A percentile compares a stretch with the other conserved stretches of the same genome.
Conservation (phyloP, 1,140 invertebrate species). For the Theocolax elegans region DNA sequence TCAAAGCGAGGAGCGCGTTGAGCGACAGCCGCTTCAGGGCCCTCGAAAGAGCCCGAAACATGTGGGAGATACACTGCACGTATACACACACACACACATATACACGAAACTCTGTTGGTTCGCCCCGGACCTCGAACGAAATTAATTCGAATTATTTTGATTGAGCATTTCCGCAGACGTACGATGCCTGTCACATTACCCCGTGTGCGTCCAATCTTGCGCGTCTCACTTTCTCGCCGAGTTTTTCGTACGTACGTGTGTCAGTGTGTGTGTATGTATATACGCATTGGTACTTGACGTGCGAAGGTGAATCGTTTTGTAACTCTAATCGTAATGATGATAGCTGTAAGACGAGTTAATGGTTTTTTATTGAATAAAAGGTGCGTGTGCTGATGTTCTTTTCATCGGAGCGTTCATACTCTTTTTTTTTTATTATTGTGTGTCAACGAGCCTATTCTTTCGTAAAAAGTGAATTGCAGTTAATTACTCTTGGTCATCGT, state of each 20-base stretch:
- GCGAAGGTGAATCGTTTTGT: not conserved
- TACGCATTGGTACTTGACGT: not conserved
- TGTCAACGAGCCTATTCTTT: no score
- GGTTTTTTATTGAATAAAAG: not conserved
- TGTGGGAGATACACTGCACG: not conserved
- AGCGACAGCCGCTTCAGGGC: constrained; percentile 31
- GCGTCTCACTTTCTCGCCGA: no score
- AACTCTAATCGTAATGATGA: not conserved
- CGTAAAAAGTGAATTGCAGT: no score
- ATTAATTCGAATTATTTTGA: constrained; percentile 62
- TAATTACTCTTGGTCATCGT: no score
- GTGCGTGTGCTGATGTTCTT: not conserved
- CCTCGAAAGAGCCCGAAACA: constrained; percentile 1
- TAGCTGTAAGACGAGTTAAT: not conserved
- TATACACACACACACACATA: not conserved
- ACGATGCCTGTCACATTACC: constrained; percentile 47
- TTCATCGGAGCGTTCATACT: no score
- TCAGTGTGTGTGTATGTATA: no score
- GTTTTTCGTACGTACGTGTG: no score
- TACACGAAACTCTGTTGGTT: not conserved
- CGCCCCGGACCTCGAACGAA: constrained; percentile 28
- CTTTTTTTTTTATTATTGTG: no score
- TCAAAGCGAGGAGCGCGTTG: constrained; percentile 4
- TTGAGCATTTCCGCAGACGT: constrained; percentile 53
- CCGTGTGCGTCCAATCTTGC: not conserved